phyloP scores from a whole-genome alignment of 35 echinoderm and acorn worm species.

The Lytechinus pictus region DNA sequence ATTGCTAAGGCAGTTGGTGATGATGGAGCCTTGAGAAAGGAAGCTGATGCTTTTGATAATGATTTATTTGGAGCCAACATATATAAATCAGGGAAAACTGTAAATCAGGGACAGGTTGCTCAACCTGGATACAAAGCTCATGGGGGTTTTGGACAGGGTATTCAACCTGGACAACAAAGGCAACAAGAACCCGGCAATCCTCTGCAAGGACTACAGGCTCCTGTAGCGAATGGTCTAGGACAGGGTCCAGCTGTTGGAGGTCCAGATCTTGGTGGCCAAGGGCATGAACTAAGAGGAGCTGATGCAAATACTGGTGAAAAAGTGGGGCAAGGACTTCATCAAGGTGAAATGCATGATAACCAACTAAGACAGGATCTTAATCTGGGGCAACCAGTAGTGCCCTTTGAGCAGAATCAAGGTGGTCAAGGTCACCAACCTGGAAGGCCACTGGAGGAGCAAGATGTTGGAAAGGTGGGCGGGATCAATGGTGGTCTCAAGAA shows the following conservation, averaged over 20 bases:
- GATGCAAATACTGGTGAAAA: neutral
- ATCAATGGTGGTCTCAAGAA: neutral
- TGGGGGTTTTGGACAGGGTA: neutral
- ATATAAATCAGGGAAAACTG: neutral
- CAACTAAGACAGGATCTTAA: neutral
- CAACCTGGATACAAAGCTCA: neutral
- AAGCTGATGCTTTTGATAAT: constrained; percentile 38
- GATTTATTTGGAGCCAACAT: neutral
- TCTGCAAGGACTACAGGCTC: neutral
- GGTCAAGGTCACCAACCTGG: neutral
- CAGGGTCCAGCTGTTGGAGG: neutral
- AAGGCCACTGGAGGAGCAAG: neutral
- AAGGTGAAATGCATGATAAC: neutral
- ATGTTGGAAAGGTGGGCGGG: neutral
- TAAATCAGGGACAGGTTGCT: neutral
- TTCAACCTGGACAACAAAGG: neutral
- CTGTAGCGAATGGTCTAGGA: neutral
- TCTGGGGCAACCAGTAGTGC: neutral
- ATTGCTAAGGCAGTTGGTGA: neutral
- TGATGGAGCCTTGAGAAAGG: neutral
- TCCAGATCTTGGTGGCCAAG: neutral
- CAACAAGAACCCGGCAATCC: neutral
- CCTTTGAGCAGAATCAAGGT: neutral
- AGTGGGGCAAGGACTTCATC: neutral
- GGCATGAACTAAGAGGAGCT: neutral